Evolutionary conservation across 2,113 vertebrate genomes (phyloP), one percentile per base, ranked within the genome.

Genomic region (Aptenodytes forsteri): DNA sequence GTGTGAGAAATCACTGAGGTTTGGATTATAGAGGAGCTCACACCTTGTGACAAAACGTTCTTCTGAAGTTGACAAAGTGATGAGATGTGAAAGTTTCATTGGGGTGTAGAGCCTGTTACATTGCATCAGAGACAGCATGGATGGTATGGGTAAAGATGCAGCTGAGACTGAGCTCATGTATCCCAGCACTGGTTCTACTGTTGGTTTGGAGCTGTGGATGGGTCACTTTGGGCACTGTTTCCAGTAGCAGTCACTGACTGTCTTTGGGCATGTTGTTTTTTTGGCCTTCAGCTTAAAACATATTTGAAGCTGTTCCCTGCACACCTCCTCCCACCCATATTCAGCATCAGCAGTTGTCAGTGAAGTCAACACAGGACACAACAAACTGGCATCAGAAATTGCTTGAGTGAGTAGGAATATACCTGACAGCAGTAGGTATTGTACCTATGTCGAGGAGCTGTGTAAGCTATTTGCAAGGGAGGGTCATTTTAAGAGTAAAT

Each of bases 311-410:
- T 71, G 18, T 75, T 92, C 22, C 50, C 16, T 78, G 27, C 11
- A 22, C 2, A 21, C 11, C 10, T 6, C 6, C 4, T 36, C 11
- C 27, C 13, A 4, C 7, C 6, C 1, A 11, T 9, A 32, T 7
- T 49, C 36, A 81, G 34, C 20, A 64, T 10, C 40, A 61, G 29
- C 42, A 58, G n/a, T 19, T 93, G 34, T 64, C n/a, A 52, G 46
- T 62, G 32, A 86, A 75, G 27, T 61, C 64, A 66, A 46, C 49
- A 64, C 15, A 71, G 62, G 64, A n/a, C 36, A 40, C 12, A 56
- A 59, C 0, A 22, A 86, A 44, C 4, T 70, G 38, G 17, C 2
- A 4, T 58, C 46, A 82, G 52, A 66, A 89, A 50, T 47, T 73
- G 32, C 40, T 55, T 54, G 66, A 76, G 30, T 1, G 3, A 87